Conservation (phyloP, 64 coral and sea anemone species). For the Trachythela sp. region DNA sequence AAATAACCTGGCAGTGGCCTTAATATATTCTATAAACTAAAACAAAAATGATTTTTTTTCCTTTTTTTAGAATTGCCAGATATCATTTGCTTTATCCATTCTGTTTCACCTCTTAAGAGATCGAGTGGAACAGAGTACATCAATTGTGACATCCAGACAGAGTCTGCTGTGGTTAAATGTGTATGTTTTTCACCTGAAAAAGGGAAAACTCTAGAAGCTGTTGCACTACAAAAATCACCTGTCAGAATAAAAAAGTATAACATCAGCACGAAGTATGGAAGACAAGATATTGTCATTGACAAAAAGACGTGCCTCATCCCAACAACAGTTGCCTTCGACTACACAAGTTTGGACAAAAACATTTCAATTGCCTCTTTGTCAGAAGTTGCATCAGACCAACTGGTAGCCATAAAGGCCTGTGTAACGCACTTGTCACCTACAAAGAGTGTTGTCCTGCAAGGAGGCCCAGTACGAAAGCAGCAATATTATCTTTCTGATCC, state of each 20-base stretch:
- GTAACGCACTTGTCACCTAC: conserved; percentile 37
- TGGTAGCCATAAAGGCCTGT: conserved; percentile 58
- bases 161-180: conserved; percentile 44
- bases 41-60: no score
- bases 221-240: conserved; percentile 53
- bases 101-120: conserved; percentile 57
- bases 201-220: conserved; percentile 58
- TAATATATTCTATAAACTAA: no score
- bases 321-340: conserved; percentile 51
- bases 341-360: conserved; percentile 51
- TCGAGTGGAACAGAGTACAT: conserved; percentile 45
- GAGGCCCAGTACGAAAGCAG: conserved; percentile 67
- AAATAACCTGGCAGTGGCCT: no score
- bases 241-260: conserved; percentile 59
- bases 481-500: conserved; percentile 60
- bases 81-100: conserved; percentile 61
- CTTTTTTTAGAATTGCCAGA: conserved; percentile 41
- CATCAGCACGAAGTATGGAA: conserved; percentile 57
- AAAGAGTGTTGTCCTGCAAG: conserved; percentile 53
- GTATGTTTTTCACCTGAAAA: conserved; percentile 66
- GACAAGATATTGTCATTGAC: conserved; percentile 60
- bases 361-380: conserved; percentile 59
- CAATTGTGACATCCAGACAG: conserved; percentile 65
- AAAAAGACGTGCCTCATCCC: conserved; percentile 58
- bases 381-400: conserved; percentile 57